phyloP scores from a whole-genome alignment of 1,140 invertebrate species.

The Drosophila sulfurigaster region DNA sequence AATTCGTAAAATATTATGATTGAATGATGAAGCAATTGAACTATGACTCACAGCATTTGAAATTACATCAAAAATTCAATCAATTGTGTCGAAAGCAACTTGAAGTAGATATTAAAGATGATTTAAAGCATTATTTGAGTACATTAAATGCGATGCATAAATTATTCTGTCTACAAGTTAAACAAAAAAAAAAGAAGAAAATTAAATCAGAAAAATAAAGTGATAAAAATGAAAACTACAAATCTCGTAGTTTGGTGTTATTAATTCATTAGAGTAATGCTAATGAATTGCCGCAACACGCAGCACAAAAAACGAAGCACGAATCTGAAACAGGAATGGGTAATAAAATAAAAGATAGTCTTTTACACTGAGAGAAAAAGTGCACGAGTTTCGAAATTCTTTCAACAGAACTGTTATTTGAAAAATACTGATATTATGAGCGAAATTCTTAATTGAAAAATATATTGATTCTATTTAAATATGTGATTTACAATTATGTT shows the following conservation, averaged over 20 bases:
- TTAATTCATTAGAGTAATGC: slow-evolving; percentile 74
- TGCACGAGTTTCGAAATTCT: too few relatives aligned
- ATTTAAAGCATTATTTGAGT: not conserved
- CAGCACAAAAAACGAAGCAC: slow-evolving; percentile 4
- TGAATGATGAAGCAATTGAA: slow-evolving; percentile 22
- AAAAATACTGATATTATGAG: too few relatives aligned
- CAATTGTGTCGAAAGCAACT: slow-evolving; percentile 2
- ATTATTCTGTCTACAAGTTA: not conserved
- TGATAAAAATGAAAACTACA: slow-evolving; percentile 58
- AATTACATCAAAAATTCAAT: not conserved
- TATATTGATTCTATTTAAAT: too few relatives aligned
- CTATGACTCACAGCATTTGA: slow-evolving; percentile 12
- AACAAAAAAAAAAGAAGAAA: not conserved
- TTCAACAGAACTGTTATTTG: too few relatives aligned
- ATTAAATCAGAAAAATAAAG: slow-evolving; percentile 24
- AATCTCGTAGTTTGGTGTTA: slow-evolving; percentile 78
- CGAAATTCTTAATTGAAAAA: too few relatives aligned
- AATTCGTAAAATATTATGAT: slow-evolving; percentile 11
- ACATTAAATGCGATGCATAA: slow-evolving; percentile 11
- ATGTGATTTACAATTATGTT: too few relatives aligned
- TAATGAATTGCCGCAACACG: slow-evolving; percentile 70
- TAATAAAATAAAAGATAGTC: not conserved
- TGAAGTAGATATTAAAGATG: not conserved
- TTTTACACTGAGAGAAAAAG: too few relatives aligned
- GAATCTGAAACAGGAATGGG: not conserved